Conservation (phyloP, 2,888 invertebrate species). For the Odontocolon sp. region DNA sequence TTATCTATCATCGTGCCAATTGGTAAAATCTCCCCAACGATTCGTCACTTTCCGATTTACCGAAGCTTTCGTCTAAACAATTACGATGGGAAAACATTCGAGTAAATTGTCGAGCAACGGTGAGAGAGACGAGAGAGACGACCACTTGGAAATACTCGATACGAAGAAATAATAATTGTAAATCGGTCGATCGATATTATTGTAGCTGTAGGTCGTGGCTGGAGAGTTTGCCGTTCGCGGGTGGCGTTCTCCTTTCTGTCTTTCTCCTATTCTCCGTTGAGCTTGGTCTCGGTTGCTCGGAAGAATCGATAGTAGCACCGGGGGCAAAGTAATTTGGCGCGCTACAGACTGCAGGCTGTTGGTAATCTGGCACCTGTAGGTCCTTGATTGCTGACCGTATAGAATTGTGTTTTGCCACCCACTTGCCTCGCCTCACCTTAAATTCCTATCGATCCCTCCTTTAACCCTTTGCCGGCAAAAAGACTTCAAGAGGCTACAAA, state of each 20-base stretch:
- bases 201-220: conserved; percentile 32
- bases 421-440: conserved; percentile 22
- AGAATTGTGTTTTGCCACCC: conserved; percentile 39
- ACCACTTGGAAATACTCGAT: neutral
- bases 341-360: conserved; percentile 40
- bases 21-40: neutral
- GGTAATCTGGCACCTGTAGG: conserved; percentile 45
- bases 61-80: too few relatives aligned
- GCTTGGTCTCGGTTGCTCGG: conserved; percentile 25
- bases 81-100: too few relatives aligned
- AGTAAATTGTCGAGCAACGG: neutral
- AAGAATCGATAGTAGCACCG: conserved; percentile 54
- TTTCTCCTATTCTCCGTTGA: too few relatives aligned
- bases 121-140: neutral
- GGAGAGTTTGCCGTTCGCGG: conserved; percentile 3
- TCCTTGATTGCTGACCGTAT: conserved; percentile 51
- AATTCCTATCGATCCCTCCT: neutral
- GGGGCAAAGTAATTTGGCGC: conserved; percentile 55
- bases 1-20: neutral
- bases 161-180: conserved; percentile 46
- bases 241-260: conserved; percentile 16
- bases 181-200: conserved; percentile 58
- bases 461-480: too few relatives aligned
- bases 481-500: too few relatives aligned
- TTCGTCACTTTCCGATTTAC: too few relatives aligned